These are phyloP conservation scores for Chelonus formosanus DNA, from an alignment of 2,888 invertebrate species.

Conservation along the genomic window DNA sequence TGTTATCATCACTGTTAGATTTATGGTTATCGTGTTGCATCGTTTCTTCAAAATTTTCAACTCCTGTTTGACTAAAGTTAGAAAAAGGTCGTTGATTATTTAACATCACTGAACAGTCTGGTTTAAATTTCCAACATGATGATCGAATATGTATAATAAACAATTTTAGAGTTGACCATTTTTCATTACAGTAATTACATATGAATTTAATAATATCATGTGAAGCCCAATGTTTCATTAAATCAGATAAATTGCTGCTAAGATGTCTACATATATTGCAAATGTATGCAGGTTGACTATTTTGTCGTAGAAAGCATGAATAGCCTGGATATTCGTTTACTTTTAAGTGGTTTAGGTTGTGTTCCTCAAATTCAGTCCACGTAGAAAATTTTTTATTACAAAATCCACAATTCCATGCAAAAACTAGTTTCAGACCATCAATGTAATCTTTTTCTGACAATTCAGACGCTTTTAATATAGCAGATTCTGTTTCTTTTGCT, in stretches of 20 bases:
- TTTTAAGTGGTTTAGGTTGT: constrained; percentile 11
- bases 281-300: constrained; percentile 26
- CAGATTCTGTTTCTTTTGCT: neutral
- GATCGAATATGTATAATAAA: constrained; percentile 1
- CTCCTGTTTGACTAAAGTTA: no score
- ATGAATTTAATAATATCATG: constrained; percentile 18
- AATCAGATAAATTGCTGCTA: neutral
- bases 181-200: constrained; percentile 3
- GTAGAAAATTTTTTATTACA: constrained; percentile 10
- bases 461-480: neutral
- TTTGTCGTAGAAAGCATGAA: neutral
- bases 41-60: no score
- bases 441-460: neutral
- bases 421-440: no score
- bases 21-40: no score
- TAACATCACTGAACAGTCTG: no score
- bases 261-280: constrained; percentile 47
- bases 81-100: no score
- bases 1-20: no score
- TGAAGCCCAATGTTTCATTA: constrained; percentile 10
- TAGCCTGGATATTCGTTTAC: constrained; percentile 10
- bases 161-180: neutral
- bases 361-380: constrained; percentile 12
- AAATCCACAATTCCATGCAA: constrained; percentile 20
- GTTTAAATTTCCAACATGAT: no score